These are phyloP conservation scores for Drosophila falleni DNA, from an alignment of 2,888 invertebrate genomes.

Conservation along the genomic window DNA sequence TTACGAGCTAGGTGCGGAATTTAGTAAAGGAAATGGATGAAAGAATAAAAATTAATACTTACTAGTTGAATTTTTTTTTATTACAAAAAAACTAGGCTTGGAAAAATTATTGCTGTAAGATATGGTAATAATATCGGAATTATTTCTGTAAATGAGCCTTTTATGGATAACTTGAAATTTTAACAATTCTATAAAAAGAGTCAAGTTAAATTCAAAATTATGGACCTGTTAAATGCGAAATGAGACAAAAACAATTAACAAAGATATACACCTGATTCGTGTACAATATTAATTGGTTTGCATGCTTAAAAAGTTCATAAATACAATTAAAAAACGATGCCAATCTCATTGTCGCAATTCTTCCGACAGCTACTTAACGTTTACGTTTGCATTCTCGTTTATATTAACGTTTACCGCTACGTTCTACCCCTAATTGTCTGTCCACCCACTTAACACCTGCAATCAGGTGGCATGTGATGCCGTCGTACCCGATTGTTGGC, in stretches of 20 bases:
- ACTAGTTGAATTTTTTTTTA: too few relatives aligned
- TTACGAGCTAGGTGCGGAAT: slow-evolving; percentile 21
- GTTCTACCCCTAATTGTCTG: slow-evolving; percentile 4
- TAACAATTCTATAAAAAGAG: too few relatives aligned
- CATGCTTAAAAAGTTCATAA: neutral
- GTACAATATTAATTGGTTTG: neutral
- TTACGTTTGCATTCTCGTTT: neutral
- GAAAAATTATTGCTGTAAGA: too few relatives aligned
- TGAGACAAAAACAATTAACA: neutral
- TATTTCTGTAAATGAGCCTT: neutral
- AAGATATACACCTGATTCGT: neutral
- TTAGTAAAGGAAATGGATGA: neutral
- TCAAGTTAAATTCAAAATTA: neutral
- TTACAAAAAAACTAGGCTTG: too few relatives aligned
- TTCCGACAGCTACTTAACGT: slow-evolving; percentile 13
- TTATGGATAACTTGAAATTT: neutral
- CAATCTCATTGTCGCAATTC: slow-evolving; percentile 3
- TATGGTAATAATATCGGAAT: too few relatives aligned
- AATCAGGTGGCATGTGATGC: slow-evolving; percentile 43
- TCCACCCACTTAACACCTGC: slow-evolving; percentile 24
- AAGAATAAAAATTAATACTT: neutral
- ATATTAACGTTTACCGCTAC: neutral
- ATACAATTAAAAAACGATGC: slow-evolving; percentile 6
- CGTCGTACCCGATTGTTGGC: slow-evolving; percentile 34
- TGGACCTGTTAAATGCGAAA: neutral